phyloP scores from a whole-genome alignment of 2,797 vertebrate species.

The Channallabes apus region DNA sequence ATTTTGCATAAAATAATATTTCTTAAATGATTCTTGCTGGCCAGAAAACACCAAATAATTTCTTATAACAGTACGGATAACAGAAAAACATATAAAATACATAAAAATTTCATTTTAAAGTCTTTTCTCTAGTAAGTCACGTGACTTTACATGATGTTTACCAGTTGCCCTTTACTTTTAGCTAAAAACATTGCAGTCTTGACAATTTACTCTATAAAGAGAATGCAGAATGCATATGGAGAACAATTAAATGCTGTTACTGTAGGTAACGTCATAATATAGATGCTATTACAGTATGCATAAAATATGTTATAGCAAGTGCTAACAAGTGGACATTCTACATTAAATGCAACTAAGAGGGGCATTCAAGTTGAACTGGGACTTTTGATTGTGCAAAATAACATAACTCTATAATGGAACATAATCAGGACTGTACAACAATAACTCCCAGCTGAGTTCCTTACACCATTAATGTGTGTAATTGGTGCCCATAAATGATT shows the following conservation, averaged over 20 bases:
- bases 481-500: too few relatives aligned
- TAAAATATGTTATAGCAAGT: neutral
- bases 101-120: neutral
- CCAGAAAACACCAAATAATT: neutral
- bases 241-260: neutral
- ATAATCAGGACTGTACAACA: too few relatives aligned
- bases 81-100: neutral
- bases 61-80: neutral
- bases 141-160: neutral
- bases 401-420: too few relatives aligned
- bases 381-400: too few relatives aligned
- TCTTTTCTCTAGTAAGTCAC: neutral
- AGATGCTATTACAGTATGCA: neutral
- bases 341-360: neutral
- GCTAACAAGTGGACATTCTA: neutral
- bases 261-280: neutral
- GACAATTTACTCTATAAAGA: neutral
- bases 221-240: neutral
- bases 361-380: too few relatives aligned
- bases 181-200: neutral
- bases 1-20: neutral
- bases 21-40: constrained; percentile 2
- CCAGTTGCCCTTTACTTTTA: neutral
- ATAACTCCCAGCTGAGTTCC: too few relatives aligned
- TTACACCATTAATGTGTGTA: too few relatives aligned